Percentiles rank a stretch among this genome's conserved stretches.
Evolutionary conservation across 2,797 vertebrate species (phyloP).

Genomic region (Neomorphus geoffroyi): DNA sequence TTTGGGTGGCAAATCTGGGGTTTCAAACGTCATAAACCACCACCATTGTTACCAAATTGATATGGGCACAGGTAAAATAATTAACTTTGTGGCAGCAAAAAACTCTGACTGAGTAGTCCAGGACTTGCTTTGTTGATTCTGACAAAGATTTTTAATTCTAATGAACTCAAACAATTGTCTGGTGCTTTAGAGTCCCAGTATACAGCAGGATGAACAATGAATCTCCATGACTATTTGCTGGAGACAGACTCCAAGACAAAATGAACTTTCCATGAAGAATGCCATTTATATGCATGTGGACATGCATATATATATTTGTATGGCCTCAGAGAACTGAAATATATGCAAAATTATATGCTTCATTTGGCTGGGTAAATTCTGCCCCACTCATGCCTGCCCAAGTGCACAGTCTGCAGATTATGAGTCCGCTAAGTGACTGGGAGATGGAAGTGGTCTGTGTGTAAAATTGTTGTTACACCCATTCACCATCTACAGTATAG

Average conservation of each 20-base stretch:
- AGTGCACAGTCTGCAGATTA: not conserved
- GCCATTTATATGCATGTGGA: not conserved
- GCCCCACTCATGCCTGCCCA: not conserved
- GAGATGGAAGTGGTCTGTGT: not conserved
- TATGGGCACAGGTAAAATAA: not conserved
- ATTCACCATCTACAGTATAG: not conserved
- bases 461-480: not conserved
- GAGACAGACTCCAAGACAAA: not conserved
- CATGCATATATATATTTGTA: not conserved
- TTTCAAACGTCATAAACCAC: not conserved
- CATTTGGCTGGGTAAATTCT: not conserved
- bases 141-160: not conserved
- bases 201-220: not conserved
- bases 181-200: not conserved
- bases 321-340: not conserved
- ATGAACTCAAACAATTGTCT: rapidly evolving
- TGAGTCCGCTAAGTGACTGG: not conserved
- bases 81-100: not conserved
- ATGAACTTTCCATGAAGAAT: not conserved
- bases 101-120: not conserved
- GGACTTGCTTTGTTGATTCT: not conserved
- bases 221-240: not conserved
- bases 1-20: not conserved
- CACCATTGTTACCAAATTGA: not conserved
- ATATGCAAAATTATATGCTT: not conserved